Evolutionary conservation across 2,797 vertebrate species (phyloP).

Genomic region (Amblyopsis hoosieri): DNA sequence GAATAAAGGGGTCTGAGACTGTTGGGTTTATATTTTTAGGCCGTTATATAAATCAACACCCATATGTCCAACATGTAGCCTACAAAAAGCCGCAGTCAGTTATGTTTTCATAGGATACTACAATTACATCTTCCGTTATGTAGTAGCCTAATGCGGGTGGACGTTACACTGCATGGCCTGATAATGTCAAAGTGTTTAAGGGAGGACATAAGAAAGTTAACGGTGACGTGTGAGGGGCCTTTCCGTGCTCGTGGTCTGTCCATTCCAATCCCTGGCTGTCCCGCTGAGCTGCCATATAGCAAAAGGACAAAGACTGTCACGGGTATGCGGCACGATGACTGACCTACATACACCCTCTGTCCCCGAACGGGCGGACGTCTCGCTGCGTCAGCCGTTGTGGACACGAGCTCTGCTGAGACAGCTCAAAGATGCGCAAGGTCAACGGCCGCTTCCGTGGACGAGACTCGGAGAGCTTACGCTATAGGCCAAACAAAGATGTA

Average conservation of each 20-base stretch:
- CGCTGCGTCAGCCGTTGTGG: slow-evolving; percentile 59
- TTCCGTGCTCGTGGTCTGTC: slow-evolving; percentile 61
- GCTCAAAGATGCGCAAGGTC: slow-evolving; percentile 73
- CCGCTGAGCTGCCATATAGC: slow-evolving; percentile 30
- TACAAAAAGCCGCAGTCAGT: slow-evolving; percentile 59
- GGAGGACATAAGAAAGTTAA: slow-evolving; percentile 54
- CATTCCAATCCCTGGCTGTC: slow-evolving; percentile 68
- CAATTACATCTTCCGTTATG: slow-evolving; percentile 85
- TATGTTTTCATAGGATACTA: slow-evolving; percentile 68
- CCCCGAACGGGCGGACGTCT: slow-evolving; percentile 61
- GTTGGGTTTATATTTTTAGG: no score
- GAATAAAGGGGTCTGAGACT: no score
- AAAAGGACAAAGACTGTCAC: slow-evolving; percentile 60
- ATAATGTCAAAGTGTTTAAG: slow-evolving; percentile 87
- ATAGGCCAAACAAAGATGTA: slow-evolving; percentile 42
- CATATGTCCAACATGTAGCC: slow-evolving; percentile 3
- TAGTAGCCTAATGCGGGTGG: slow-evolving; percentile 82
- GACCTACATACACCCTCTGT: slow-evolving; percentile 77
- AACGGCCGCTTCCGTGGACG: slow-evolving; percentile 31
- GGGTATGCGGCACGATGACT: slow-evolving; percentile 53
- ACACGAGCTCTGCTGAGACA: slow-evolving; percentile 67
- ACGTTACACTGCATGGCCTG: slow-evolving; percentile 86
- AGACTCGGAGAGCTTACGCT: slow-evolving; percentile 18
- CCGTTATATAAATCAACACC: no score
- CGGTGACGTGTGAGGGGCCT: slow-evolving; percentile 72